phyloP scores from a whole-genome alignment of 2,113 vertebrate genomes.

The Antechinus flavipes region DNA sequence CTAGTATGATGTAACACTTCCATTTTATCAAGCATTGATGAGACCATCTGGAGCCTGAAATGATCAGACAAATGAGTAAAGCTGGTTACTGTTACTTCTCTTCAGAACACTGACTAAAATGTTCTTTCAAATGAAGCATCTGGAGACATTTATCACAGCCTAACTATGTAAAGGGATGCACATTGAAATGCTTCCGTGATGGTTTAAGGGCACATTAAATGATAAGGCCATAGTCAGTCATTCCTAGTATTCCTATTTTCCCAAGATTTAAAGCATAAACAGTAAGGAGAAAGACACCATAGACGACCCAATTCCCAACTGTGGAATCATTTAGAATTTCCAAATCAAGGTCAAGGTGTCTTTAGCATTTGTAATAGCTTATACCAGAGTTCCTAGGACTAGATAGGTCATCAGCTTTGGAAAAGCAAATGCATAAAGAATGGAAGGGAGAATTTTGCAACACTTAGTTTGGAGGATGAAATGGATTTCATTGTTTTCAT shows the following conservation, averaged over 20 bases:
- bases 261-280: background rate
- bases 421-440: too few species aligned
- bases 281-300: background rate
- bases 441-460: too few species aligned
- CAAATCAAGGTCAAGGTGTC: background rate
- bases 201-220: conserved; percentile 5
- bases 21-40: conserved; percentile 57
- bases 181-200: conserved; percentile 32
- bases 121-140: conserved; percentile 55
- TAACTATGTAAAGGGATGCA: conserved; percentile 42
- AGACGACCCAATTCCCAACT: background rate
- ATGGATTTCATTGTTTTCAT: too few species aligned
- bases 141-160: conserved; percentile 69
- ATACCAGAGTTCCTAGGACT: too few species aligned
- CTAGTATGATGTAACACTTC: conserved; percentile 62
- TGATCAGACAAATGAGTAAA: conserved; percentile 72
- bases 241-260: conserved; percentile 23
- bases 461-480: too few species aligned
- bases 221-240: background rate
- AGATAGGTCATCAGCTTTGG: too few species aligned
- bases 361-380: too few species aligned
- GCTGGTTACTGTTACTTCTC: conserved; percentile 48
- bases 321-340: conserved; percentile 18
- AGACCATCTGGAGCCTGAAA: conserved; percentile 73
- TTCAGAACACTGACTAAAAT: conserved; percentile 59